Evolutionary conservation across 2,888 invertebrate genomes (phyloP).

Genomic region (Spilarctia lutea): DNA sequence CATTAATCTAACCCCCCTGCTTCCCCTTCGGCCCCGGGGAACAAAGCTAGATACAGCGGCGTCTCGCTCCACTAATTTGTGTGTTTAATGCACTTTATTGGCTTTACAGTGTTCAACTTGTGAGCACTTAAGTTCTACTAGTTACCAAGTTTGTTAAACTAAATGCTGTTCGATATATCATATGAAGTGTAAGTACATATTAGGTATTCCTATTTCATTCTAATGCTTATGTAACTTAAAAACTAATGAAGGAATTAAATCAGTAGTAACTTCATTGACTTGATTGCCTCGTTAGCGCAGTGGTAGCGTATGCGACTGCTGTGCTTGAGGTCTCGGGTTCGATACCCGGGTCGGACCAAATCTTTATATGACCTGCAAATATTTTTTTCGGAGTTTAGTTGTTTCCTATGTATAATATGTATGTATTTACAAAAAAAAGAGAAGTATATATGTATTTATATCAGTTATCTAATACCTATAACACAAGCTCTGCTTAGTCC

Average conservation of each 20-base stretch:
- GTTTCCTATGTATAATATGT: too few species aligned
- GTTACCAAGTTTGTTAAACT: not conserved
- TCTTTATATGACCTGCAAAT: too few species aligned
- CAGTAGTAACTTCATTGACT: not conserved
- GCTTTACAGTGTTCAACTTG: not conserved
- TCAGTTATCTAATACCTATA: too few species aligned
- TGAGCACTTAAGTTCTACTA: not conserved
- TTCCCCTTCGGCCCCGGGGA: slow-evolving; percentile 42
- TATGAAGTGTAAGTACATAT: not conserved
- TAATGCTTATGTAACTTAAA: too few species aligned
- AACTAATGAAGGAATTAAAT: not conserved
- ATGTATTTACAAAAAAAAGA: too few species aligned
- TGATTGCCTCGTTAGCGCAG: too few species aligned
- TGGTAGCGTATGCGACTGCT: too few species aligned
- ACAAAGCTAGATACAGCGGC: slow-evolving; percentile 48
- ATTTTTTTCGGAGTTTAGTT: too few species aligned
- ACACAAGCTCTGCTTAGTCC: too few species aligned
- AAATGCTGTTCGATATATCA: not conserved
- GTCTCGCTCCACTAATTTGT: slow-evolving; percentile 37
- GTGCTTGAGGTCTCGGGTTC: too few species aligned
- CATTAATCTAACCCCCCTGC: slow-evolving; percentile 72
- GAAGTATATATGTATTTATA: too few species aligned
- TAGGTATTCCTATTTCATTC: not conserved
- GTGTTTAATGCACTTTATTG: slow-evolving; percentile 20
- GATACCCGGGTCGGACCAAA: too few species aligned